phyloP scores from a whole-genome alignment of 2,797 vertebrate species.

The Lepus townsendii region DNA sequence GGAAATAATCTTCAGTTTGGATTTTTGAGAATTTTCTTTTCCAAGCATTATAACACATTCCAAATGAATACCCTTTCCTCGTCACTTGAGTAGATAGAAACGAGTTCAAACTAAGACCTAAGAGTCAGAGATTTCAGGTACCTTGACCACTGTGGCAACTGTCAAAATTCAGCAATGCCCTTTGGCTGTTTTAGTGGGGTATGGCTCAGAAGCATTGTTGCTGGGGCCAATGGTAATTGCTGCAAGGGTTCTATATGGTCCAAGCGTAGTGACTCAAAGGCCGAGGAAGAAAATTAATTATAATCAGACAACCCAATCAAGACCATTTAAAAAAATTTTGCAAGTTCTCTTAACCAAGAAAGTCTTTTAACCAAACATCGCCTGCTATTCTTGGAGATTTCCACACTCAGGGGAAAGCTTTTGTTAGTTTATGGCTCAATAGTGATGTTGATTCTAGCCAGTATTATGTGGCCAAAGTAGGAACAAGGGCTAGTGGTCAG shows the following conservation, averaged over 20 bases:
- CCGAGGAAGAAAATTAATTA: background rate
- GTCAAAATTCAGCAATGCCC: background rate
- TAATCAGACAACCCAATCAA: background rate
- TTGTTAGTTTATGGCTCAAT: constrained; percentile 27
- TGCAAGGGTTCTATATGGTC: constrained; percentile 29
- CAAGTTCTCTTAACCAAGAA: constrained; percentile 31
- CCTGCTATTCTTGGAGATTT: background rate
- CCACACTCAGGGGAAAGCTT: background rate
- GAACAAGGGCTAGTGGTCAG: constrained; percentile 59
- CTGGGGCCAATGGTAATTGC: constrained; percentile 45
- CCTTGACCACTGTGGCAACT: background rate
- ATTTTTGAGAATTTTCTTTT: constrained; percentile 40
- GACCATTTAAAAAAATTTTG: constrained; percentile 55
- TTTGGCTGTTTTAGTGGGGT: background rate
- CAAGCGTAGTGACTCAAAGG: background rate
- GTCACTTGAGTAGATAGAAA: background rate
- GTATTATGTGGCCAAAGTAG: constrained; percentile 68
- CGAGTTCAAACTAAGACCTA: background rate
- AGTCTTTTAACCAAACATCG: background rate
- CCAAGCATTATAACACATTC: background rate
- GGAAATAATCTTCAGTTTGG: background rate
- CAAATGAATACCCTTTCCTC: background rate
- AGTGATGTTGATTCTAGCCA: constrained; percentile 41
- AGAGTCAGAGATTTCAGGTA: background rate
- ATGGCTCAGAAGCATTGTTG: constrained; percentile 26